A percentile compares a stretch with the other conserved stretches of the same genome.
phyloP scores from a whole-genome alignment of 2,797 vertebrate genomes.

The Poecilia picta region DNA sequence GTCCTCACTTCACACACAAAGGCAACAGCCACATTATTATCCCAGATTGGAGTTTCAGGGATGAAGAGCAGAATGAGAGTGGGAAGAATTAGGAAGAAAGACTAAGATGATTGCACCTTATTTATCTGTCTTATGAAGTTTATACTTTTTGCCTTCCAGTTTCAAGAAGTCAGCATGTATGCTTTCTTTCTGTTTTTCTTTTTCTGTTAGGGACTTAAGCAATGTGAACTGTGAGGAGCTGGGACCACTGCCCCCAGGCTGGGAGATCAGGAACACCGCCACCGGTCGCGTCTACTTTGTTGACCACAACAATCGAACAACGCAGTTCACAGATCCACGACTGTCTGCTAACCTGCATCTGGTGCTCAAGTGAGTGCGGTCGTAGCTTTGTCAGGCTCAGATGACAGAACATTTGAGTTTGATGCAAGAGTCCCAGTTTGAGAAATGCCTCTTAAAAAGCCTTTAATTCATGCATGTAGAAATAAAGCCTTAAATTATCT shows the following conservation, averaged over 20 bases:
- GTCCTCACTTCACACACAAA: constrained; percentile 39
- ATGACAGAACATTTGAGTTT: neutral
- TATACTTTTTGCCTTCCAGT: neutral
- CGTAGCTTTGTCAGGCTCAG: neutral
- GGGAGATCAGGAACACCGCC: constrained; percentile 97
- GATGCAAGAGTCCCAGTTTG: neutral
- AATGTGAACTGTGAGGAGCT: constrained; percentile 98
- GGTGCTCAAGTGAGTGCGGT: constrained; percentile 91
- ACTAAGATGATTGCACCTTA: neutral
- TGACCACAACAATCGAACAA: constrained; percentile 98
- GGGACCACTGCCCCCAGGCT: constrained; percentile 94
- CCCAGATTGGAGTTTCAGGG: constrained; percentile 79
- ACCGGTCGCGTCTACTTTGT: constrained; percentile 97
- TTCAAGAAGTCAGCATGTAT: neutral
- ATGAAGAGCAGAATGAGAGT: constrained; percentile 47
- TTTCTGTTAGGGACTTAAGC: constrained; percentile 89
- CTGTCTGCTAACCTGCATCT: constrained; percentile 95
- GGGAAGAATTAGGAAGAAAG: constrained; percentile 24
- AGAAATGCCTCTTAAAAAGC: neutral
- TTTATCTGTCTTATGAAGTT: neutral
- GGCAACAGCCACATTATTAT: constrained; percentile 52
- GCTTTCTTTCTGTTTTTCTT: neutral
- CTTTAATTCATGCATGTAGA: no score
- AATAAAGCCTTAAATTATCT: no score
- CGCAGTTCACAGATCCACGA: constrained; percentile 95